These are phyloP conservation scores for Drosophila sproati DNA, from an alignment of 1,140 invertebrate genomes.

Conservation along the genomic window DNA sequence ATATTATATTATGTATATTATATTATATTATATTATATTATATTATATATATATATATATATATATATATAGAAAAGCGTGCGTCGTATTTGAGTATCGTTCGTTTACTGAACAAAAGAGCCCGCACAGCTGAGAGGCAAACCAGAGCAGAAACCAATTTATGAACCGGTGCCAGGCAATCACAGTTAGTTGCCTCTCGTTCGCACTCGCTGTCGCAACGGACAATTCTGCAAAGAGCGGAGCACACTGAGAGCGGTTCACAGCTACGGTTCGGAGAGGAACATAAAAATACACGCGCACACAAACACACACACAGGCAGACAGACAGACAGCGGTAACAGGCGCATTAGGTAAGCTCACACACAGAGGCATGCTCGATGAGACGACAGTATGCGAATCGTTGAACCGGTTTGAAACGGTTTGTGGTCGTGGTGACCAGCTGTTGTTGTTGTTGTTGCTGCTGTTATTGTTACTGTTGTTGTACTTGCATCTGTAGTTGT, in stretches of 20 bases:
- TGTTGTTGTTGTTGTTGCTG: slow-evolving; percentile 23
- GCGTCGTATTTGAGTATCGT: slow-evolving; percentile 48
- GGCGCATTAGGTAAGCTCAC: slow-evolving; percentile 24
- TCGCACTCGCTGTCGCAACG: slow-evolving; percentile 16
- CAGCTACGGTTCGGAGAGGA: slow-evolving; percentile 48
- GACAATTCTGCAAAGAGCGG: slow-evolving; percentile 35
- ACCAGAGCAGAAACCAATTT: slow-evolving; percentile 57
- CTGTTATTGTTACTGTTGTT: neutral
- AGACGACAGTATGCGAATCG: slow-evolving; percentile 8
- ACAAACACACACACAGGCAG: slow-evolving; percentile 1
- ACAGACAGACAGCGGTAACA: neutral
- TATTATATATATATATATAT: neutral
- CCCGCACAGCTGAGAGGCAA: slow-evolving; percentile 28
- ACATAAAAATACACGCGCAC: slow-evolving; percentile 14
- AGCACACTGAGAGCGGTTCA: slow-evolving; percentile 51
- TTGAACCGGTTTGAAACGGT: slow-evolving; percentile 59
- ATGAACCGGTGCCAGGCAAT: slow-evolving; percentile 54
- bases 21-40: neutral
- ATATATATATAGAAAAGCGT: slow-evolving; percentile 19
- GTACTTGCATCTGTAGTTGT: neutral
- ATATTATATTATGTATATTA: neutral
- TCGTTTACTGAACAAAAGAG: slow-evolving; percentile 47
- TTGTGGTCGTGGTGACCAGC: slow-evolving; percentile 22
- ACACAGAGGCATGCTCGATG: slow-evolving; percentile 1
- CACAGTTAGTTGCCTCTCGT: slow-evolving; percentile 24